phyloP scores from a whole-genome alignment of 2,113 vertebrate genomes.

The Myxocyprinus asiaticus region DNA sequence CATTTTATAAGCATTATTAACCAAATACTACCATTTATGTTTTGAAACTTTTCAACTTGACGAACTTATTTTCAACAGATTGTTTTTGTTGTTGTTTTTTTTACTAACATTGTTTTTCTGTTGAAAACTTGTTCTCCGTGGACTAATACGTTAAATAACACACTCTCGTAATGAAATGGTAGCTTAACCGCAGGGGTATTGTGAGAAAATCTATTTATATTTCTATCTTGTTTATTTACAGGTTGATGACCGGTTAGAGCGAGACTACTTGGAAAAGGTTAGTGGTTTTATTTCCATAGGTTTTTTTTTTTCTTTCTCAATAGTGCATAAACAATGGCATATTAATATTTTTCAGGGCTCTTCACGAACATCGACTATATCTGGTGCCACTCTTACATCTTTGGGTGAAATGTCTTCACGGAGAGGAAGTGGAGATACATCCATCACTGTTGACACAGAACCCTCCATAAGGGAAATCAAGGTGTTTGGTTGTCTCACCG shows the following conservation, averaged over 20 bases:
- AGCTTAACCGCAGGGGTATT: background rate
- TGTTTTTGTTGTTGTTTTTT: too few species aligned
- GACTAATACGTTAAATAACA: background rate
- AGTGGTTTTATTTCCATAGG: constrained; percentile 51
- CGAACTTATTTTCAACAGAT: background rate
- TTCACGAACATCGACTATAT: constrained; percentile 82
- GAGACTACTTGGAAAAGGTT: constrained; percentile 87
- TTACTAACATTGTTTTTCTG: background rate
- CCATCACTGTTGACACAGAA: constrained; percentile 85
- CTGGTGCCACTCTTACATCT: constrained; percentile 85
- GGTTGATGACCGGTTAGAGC: constrained; percentile 80
- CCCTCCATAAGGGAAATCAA: constrained; percentile 91
- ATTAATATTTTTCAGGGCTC: constrained; percentile 74
- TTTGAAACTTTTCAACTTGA: background rate
- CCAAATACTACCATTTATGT: background rate
- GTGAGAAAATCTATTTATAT: background rate
- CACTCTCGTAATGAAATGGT: background rate
- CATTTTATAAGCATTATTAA: background rate
- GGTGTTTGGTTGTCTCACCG: constrained; percentile 65
- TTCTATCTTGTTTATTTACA: constrained; percentile 47
- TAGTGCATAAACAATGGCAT: background rate
- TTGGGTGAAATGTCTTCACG: constrained; percentile 86
- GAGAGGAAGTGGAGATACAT: constrained; percentile 88
- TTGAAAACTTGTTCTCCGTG: background rate
- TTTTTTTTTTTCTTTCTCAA: too few species aligned